A percentile compares a stretch with the other conserved stretches of the same genome.
phyloP scores from a whole-genome alignment of 2,113 vertebrate species.

The Galeopterus variegatus region DNA sequence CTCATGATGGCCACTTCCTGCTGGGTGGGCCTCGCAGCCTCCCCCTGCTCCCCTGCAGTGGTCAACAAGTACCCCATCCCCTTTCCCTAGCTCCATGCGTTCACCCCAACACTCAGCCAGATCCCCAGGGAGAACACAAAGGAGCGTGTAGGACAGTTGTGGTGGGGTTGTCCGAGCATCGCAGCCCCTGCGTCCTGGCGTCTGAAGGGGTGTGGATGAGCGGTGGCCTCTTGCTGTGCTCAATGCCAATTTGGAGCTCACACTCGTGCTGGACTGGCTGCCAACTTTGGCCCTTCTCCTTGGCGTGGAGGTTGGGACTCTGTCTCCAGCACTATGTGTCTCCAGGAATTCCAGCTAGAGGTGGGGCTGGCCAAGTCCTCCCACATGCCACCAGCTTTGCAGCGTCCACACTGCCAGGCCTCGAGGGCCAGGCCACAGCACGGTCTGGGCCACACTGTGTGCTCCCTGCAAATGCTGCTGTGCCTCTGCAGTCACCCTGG shows the following conservation, averaged over 20 bases:
- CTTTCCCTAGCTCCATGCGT: neutral
- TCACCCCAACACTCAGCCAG: neutral
- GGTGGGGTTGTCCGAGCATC: neutral
- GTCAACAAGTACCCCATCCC: neutral
- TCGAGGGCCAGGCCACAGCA: no score
- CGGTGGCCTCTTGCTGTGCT: neutral
- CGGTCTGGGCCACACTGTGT: neutral
- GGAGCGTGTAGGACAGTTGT: no score
- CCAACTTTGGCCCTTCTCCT: neutral
- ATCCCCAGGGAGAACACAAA: neutral
- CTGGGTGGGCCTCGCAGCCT: no score
- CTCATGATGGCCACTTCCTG: neutral
- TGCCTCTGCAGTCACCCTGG: neutral
- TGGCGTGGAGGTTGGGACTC: neutral
- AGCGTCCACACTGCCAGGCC: neutral
- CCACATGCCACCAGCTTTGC: neutral
- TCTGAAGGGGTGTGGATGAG: neutral
- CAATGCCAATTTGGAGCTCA: neutral
- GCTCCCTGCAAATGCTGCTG: neutral
- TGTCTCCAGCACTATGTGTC: neutral
- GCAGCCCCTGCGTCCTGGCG: no score
- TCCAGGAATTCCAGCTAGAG: neutral
- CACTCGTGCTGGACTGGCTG: neutral
- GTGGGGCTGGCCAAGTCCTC: neutral
- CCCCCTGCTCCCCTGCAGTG: rapidly evolving